Base-by-base conservation (phyloP, 64 coral and sea anemone species). In the Orbicella faveolata region DNA sequence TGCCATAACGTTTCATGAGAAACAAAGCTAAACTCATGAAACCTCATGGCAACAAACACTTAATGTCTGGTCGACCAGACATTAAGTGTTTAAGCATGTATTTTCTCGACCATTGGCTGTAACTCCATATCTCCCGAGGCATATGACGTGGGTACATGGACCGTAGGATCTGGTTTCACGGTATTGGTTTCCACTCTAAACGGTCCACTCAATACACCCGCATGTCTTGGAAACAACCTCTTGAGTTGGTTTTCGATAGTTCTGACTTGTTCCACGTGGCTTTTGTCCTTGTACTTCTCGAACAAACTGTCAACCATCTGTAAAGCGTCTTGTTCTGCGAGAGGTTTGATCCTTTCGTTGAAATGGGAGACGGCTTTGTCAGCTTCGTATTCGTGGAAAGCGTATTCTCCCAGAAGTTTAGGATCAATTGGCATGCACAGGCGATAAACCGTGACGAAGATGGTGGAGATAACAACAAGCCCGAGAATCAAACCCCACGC, bases 371-470 rank as follows among this genome's bases (percentile, higher is more conserved):
- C 88, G 33, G 94, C 94, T 64, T 89, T 57, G 11, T 96, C 88
- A 20, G 91, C 94, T 87, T 96, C 90, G 20, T 77, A 88, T 34
- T 88, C 92, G 0, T 96, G 67, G 76, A 87, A 93, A 14, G 89
- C 94, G 16, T 78, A 48, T 78, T 83, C 86, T 69, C 83, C 74
- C 21, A 83, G 25, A 34, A 96, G 75, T 76, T 93, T 86, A 21
- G 75, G 77, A 48, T 78, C 79, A 34, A 90, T 63, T 15, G 78
- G 85, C 76, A 78, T 67, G 37, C 73, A 82, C 1, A 84, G 14
- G 11, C 94, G 87, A 63, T 92, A 89, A 18, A 93, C 10, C 52
- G 91, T 90, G 55, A 96, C 84, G 33, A 90, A 88, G 17, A 93
- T 51, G 0, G 94, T 93, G 5, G 78, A 87, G 8, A 93, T 9